phyloP scores from a whole-genome alignment of 2,797 vertebrate genomes.

The Scomberomorus guttatus region DNA sequence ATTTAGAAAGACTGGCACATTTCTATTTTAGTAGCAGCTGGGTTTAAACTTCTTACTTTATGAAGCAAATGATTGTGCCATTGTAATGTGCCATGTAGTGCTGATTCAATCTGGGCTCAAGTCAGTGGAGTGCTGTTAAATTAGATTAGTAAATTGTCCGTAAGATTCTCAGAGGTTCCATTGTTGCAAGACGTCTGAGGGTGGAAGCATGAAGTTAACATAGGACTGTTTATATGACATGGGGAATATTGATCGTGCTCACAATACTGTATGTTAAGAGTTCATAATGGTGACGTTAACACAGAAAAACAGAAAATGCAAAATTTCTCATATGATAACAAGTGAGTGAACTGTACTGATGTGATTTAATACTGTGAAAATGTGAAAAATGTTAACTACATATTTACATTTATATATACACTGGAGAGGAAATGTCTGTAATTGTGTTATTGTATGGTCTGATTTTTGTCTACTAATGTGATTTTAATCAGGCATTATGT shows the following conservation, averaged over 20 bases:
- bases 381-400: not conserved
- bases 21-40: conserved; percentile 56
- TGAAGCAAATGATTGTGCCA: conserved; percentile 52
- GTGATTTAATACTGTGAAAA: not conserved
- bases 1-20: conserved; percentile 46
- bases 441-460: not conserved
- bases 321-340: not conserved
- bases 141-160: conserved; percentile 63
- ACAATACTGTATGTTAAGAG: not conserved
- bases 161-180: conserved; percentile 23
- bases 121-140: conserved; percentile 54
- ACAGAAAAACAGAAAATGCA: not conserved
- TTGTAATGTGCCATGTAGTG: conserved; percentile 43
- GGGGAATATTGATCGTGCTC: conserved; percentile 8
- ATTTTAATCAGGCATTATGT: conserved; percentile 5
- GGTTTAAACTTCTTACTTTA: conserved; percentile 60
- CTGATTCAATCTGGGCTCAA: conserved; percentile 56
- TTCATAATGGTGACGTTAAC: not conserved
- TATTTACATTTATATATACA: not conserved
- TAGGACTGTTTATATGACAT: too few species aligned
- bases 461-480: conserved; percentile 7
- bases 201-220: conserved; percentile 8
- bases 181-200: conserved; percentile 25
- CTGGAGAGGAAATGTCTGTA: not conserved
- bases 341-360: conserved; percentile 1